phyloP scores from a whole-genome alignment of 2,888 invertebrate genomes.

The Cataglyphis rosenhaueri region DNA sequence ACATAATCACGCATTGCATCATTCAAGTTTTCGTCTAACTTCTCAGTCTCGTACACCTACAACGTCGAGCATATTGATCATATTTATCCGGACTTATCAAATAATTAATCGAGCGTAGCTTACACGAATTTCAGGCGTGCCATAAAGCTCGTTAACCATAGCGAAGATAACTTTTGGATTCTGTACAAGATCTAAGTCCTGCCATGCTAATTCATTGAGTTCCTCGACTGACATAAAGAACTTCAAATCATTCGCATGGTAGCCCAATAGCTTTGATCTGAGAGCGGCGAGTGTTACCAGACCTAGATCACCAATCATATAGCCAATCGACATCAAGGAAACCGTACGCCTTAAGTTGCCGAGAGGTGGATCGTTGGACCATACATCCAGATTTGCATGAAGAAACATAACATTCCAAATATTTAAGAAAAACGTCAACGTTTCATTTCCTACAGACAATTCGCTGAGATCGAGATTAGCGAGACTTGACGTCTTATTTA shows the following conservation, averaged over 20 bases:
- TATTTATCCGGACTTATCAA: neutral
- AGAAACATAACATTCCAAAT: constrained; percentile 84
- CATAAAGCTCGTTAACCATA: constrained; percentile 80
- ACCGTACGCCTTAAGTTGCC: constrained; percentile 76
- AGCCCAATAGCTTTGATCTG: constrained; percentile 78
- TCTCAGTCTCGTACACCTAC: constrained; percentile 78
- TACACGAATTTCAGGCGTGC: constrained; percentile 77
- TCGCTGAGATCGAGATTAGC: constrained; percentile 79
- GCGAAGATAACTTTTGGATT: constrained; percentile 82
- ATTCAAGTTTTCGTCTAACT: constrained; percentile 77
- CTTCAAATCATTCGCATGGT: constrained; percentile 63
- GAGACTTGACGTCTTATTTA: constrained; percentile 77
- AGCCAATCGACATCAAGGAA: constrained; percentile 80
- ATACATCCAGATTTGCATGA: constrained; percentile 79
- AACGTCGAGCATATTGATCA: constrained; percentile 32
- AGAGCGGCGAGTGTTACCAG: constrained; percentile 82
- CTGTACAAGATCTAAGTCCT: constrained; percentile 80
- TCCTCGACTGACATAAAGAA: constrained; percentile 78
- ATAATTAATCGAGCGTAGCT: constrained; percentile 51
- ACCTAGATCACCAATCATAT: constrained; percentile 83
- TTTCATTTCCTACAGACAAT: constrained; percentile 81
- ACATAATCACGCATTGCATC: constrained; percentile 74
- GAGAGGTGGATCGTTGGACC: constrained; percentile 75
- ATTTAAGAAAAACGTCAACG: constrained; percentile 82
- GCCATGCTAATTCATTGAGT: constrained; percentile 82